Evolutionary conservation across 2,797 vertebrate genomes (phyloP), one percentile per base, ranked within the genome.

Genomic region (Amblyraja radiata): DNA sequence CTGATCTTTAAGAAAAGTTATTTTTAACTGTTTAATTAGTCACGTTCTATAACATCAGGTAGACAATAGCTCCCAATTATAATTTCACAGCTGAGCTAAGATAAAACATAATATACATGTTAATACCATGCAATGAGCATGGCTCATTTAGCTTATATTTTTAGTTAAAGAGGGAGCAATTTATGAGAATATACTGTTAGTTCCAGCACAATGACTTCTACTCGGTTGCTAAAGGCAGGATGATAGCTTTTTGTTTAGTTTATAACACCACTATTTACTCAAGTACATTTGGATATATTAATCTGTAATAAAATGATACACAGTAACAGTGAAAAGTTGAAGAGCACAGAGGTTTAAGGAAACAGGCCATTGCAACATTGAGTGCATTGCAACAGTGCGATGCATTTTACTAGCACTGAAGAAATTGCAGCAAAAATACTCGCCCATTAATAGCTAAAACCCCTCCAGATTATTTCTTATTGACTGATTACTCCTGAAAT

Each of bases 31-130:
- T 46, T 88, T 88, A 63, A 88, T 88, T 32, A 68, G 84, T 88
- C n/a, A 18, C 84, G n/a, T 16, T n/a, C 61, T 68, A 16, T 36
- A 65, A 16, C 61, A 88, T 65, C 61, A 58, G 13, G 46, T 25
- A 4, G 83, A 61, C 58, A 86, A n/a, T 65, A 68, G 63, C 28
- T 88, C 84, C 84, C 84, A 88, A n/a, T 88, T 68, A 88, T 68
- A 65, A 88, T 16, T 68, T 36, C 61, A 68, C 7, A 36, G 61
- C 61, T 61, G 46, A 28, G 39, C 23, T 65, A 32, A 65, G 61
- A 88, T 6, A 65, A 14, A 32, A 28, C 63, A 16, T 16, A 68
- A 68, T 88, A n/a, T 23, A 32, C 8, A 68, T 21, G 23, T 58
- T 63, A 68, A 61, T n/a, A 88, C 46, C 2, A 3, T 63, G 6